Conservation (phyloP, 2,113 vertebrate genomes). For the Paracanthobrama guichenoti region DNA sequence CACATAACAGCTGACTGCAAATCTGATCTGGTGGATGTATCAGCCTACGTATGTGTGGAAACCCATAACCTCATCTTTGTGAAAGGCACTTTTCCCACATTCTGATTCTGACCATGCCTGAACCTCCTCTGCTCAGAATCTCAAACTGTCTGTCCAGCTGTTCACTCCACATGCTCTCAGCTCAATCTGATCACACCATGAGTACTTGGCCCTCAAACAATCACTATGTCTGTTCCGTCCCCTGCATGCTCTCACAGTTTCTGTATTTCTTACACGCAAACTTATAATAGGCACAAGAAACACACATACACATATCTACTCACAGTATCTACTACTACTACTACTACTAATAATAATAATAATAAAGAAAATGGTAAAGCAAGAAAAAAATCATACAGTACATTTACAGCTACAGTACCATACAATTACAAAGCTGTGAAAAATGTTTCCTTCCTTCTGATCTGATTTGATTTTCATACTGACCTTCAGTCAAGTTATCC, state of each 20-base stretch:
- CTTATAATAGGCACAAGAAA: not conserved
- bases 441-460: not conserved
- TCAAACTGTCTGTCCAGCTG: constrained; percentile 46
- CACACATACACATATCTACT: not conserved
- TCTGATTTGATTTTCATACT: not conserved
- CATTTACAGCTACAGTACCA: not conserved
- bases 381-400: not conserved
- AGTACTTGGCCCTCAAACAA: constrained; percentile 34
- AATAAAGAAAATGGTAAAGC: not conserved
- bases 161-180: constrained; percentile 36
- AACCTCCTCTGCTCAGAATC: constrained; percentile 37
- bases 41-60: constrained; percentile 24
- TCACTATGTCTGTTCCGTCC: not conserved
- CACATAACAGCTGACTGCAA: constrained; percentile 44
- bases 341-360: not conserved
- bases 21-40: constrained; percentile 45
- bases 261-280: not conserved
- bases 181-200: constrained; percentile 18
- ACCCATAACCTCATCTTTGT: constrained; percentile 32
- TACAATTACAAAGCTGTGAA: not conserved
- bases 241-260: not conserved
- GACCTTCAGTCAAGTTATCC: not conserved
- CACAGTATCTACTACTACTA: not conserved
- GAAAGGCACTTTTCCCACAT: constrained; percentile 40
- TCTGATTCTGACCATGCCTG: constrained; percentile 4